phyloP scores from a whole-genome alignment of 2,888 invertebrate genomes.

The Leptarthrus brevirostris region DNA sequence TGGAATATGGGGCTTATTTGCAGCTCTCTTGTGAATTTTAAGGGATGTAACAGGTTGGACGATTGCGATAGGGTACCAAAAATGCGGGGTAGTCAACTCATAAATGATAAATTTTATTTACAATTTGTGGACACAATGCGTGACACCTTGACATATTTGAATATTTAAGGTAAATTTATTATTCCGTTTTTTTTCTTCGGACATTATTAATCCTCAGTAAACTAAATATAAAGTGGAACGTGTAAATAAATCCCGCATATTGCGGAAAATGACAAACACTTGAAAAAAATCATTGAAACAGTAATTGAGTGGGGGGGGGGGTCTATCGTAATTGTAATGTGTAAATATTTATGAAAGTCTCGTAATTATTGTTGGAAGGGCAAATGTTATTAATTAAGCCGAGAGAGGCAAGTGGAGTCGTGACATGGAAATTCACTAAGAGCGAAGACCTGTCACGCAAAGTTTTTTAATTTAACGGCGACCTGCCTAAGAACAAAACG shows the following conservation, averaged over 20 bases:
- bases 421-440: neutral
- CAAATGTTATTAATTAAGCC: neutral
- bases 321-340: neutral
- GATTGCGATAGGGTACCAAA: too few species aligned
- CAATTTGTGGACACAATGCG: neutral
- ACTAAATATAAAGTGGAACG: neutral
- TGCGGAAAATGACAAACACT: neutral
- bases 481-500: too few species aligned
- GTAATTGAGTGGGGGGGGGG: neutral
- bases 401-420: neutral
- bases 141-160: neutral
- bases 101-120: neutral
- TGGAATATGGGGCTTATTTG: neutral
- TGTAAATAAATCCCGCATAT: neutral
- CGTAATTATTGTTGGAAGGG: neutral
- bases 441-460: too few species aligned
- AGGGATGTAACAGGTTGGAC: neutral
- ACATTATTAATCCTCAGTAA: neutral
- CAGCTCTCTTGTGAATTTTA: neutral
- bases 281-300: neutral
- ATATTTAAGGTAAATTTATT: neutral
- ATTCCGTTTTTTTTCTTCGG: neutral
- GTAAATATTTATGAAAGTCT: constrained; percentile 6
- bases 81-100: neutral
- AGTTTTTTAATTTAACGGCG: too few species aligned